Evolutionary conservation across 2,113 vertebrate species (phyloP).

Genomic region (Saimiri boliviensis): DNA sequence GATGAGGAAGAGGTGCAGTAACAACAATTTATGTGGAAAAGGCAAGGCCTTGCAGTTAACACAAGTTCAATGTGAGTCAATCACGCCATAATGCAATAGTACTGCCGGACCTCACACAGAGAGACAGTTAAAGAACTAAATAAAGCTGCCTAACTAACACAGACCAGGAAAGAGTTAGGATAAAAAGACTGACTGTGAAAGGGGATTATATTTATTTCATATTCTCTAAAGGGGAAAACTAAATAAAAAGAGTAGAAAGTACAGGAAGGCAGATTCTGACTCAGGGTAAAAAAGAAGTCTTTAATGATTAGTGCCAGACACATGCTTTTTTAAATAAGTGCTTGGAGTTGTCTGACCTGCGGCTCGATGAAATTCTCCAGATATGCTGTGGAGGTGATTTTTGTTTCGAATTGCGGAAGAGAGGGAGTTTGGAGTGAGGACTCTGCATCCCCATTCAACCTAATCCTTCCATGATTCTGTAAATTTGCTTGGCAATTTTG

Average conservation of each 20-base stretch:
- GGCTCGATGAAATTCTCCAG: background rate
- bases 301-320: background rate
- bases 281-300: background rate
- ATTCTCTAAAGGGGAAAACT: background rate
- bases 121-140: background rate
- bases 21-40: background rate
- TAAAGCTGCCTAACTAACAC: background rate
- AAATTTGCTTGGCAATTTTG: conserved; percentile 22
- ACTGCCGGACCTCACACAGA: background rate
- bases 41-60: background rate
- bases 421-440: background rate
- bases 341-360: background rate
- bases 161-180: background rate
- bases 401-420: background rate
- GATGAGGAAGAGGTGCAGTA: background rate
- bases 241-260: background rate
- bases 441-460: background rate
- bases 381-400: background rate
- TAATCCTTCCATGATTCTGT: background rate
- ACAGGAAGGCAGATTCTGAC: background rate
- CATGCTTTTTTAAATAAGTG: background rate
- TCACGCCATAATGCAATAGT: background rate
- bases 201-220: background rate
- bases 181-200: background rate
- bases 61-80: background rate